Evolutionary conservation across 2,113 vertebrate species (phyloP).

Genomic region (Phalacrocorax carbo): DNA sequence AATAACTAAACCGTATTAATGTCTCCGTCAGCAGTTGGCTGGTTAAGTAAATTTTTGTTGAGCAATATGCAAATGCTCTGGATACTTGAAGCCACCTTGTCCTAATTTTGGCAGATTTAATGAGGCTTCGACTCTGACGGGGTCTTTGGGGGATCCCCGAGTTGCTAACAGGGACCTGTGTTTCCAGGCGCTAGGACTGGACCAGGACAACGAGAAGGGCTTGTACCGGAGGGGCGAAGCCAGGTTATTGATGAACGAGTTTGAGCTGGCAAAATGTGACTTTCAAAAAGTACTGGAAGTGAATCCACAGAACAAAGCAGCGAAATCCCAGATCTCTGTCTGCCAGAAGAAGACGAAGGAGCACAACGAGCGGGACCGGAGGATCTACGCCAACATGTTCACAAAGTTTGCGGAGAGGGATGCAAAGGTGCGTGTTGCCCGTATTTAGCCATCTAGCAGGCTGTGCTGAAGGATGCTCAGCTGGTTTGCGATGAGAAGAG

Average conservation of each 20-base stretch:
- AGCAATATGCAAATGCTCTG: background rate
- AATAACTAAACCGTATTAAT: background rate
- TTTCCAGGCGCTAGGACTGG: slow-evolving; percentile 86
- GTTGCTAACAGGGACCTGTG: background rate
- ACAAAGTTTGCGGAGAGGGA: slow-evolving; percentile 93
- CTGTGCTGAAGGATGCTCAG: fast-evolving
- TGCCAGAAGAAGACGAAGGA: slow-evolving; percentile 91
- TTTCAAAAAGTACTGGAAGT: slow-evolving; percentile 89
- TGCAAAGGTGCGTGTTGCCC: slow-evolving; percentile 78
- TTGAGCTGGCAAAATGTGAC: slow-evolving; percentile 85
- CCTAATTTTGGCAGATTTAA: background rate
- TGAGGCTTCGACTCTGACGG: background rate
- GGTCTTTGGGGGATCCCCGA: background rate
- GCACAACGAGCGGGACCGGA: slow-evolving; percentile 90
- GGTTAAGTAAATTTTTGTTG: background rate
- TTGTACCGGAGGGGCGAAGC: slow-evolving; percentile 90
- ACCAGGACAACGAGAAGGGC: slow-evolving; percentile 90
- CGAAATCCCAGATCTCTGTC: slow-evolving; percentile 81
- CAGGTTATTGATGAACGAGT: slow-evolving; percentile 88
- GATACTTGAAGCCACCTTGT: background rate
- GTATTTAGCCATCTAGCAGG: background rate
- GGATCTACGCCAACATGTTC: slow-evolving; percentile 96
- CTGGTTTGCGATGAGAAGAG: background rate
- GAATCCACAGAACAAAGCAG: slow-evolving; percentile 89
- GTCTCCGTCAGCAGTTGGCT: too few relatives aligned